Percentiles rank a stretch among this genome's conserved stretches.
Conservation (phyloP, 23 tunicate species). For the Clavelina lepadiformis region DNA sequence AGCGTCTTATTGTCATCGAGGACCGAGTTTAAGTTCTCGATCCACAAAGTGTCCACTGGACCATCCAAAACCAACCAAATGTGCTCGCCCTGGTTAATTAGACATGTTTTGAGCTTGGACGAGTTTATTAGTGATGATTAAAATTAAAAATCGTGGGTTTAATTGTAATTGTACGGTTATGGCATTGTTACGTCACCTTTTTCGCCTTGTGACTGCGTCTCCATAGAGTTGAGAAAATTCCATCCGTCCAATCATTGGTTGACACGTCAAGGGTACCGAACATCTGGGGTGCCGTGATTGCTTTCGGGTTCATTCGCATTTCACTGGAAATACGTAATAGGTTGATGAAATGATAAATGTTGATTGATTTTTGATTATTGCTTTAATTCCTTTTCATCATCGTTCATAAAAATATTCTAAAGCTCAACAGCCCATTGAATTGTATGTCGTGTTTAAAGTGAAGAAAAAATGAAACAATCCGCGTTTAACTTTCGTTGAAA, state of each 20-base stretch:
- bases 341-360: background rate
- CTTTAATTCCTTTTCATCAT: too few species aligned
- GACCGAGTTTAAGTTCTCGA: conserved; percentile 81
- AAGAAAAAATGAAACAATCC: too few species aligned
- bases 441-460: too few species aligned
- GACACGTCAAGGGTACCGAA: conserved; percentile 91
- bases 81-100: conserved; percentile 55
- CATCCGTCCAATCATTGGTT: conserved; percentile 93
- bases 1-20: conserved; percentile 87
- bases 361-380: background rate
- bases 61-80: conserved; percentile 88
- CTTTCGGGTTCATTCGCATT: conserved; percentile 93
- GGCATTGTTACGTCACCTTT: conserved; percentile 38
- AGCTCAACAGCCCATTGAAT: too few species aligned
- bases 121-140: too few species aligned
- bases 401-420: too few species aligned
- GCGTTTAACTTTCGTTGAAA: too few species aligned
- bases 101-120: too few species aligned
- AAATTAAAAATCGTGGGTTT: too few species aligned
- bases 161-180: too few species aligned
- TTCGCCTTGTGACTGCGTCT: conserved; percentile 74
- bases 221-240: conserved; percentile 90
- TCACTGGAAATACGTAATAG: conserved; percentile 30
- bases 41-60: conserved; percentile 84
- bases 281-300: conserved; percentile 94